Base-by-base conservation (phyloP, 1,140 invertebrate genomes). In the Caenorhabditis latens region DNA sequence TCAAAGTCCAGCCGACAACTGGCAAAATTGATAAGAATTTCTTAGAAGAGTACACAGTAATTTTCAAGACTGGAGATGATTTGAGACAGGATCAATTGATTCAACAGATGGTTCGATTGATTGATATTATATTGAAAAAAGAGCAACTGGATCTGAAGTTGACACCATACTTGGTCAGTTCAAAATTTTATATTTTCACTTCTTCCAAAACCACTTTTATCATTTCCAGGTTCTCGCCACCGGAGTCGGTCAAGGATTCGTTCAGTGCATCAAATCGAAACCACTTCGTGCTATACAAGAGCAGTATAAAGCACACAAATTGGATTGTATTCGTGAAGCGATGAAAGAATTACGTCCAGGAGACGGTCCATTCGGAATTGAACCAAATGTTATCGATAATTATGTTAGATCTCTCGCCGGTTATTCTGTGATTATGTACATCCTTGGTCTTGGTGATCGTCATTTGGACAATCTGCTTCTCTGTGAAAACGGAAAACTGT, bases 21-120 rank as follows among this genome's bases (percentile, higher is more conserved):
- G 84, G 57, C 55, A 71, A 58, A 86, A 43, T 53, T 24, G 71
- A 53, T n/a, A 88, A 88, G 32, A 86, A 85, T 14, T 21, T 48
- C 53, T 6, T 55, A 40, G 48, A 88, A 8, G 24, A 86, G 92
- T 99, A 99, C 93, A 95, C 97, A 19, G 96, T 97, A 0, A 99
- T 99, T 89, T 99, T 99, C 93, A 99, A 99, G 94, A 95, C 98
- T 91, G 98, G 98, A 0, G 98, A 99, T 93, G 98, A 99, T 94
- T 93, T 99, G n/a, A 82, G 90, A 63, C 98, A 99, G 93, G 98
- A 99, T 94, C 98, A 99, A 93, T 94, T 99, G 0, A 97, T 99
- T 88, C 93, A 99, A 83, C 95, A 95, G 90, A 99, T 99, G 93
- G 99, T 99, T 86, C 97, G 97, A 0, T 94, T 99, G 6, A 99